These are phyloP conservation scores for Watersipora subatra DNA, from an alignment of 1,140 invertebrate species.

Conservation along the genomic window DNA sequence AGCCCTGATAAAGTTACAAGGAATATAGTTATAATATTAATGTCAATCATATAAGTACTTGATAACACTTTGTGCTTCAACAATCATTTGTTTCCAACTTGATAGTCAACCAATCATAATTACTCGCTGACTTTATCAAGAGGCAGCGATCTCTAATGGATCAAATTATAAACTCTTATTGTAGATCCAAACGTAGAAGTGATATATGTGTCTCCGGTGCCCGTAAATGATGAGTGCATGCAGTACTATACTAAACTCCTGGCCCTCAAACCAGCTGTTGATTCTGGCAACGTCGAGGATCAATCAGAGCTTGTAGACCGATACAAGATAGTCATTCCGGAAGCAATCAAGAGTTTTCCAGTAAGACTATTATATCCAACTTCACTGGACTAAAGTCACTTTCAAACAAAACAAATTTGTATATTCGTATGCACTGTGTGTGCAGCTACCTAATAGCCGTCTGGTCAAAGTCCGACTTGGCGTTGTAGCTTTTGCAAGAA, in stretches of 20 bases:
- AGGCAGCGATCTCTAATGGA: too few species aligned
- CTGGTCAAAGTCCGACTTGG: not conserved
- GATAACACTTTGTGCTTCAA: too few species aligned
- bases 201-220: constrained; percentile 37
- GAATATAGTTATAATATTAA: too few species aligned
- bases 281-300: constrained; percentile 31
- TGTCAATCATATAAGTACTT: too few species aligned
- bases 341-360: constrained; percentile 38
- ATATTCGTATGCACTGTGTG: not conserved
- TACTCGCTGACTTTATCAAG: too few species aligned
- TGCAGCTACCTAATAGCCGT: not conserved
- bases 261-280: constrained; percentile 30
- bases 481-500: too few species aligned
- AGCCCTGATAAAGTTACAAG: too few species aligned
- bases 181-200: constrained; percentile 41
- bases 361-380: constrained; percentile 21
- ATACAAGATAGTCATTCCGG: constrained; percentile 38
- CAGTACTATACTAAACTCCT: constrained; percentile 40
- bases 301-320: constrained; percentile 27
- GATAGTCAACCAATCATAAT: not conserved
- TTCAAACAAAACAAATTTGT: not conserved
- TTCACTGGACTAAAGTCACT: too few species aligned
- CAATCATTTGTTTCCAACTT: too few species aligned
- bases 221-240: constrained; percentile 37
- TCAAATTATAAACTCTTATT: too few species aligned